phyloP scores from a whole-genome alignment of 2,797 vertebrate species.

The Megalops cyprinoides region DNA sequence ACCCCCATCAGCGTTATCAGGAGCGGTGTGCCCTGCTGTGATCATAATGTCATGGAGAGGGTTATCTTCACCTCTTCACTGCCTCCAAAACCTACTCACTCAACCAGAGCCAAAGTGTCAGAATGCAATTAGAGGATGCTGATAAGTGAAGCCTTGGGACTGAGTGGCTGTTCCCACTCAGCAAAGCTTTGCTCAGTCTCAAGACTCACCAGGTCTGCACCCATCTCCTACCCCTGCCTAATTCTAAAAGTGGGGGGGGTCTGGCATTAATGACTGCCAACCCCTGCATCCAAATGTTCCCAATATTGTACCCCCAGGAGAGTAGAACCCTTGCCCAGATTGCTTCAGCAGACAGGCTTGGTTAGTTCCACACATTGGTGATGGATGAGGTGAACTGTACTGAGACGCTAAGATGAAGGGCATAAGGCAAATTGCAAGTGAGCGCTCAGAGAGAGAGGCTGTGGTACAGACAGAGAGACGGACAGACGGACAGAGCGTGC shows the following conservation, averaged over 20 bases:
- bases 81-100: background rate
- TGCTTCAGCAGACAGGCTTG: no score
- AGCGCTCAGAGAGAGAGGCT: background rate
- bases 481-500: background rate
- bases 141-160: no score
- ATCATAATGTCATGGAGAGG: no score
- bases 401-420: background rate
- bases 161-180: background rate
- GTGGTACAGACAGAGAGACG: background rate
- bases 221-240: no score
- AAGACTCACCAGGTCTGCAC: background rate
- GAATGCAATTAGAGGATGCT: background rate
- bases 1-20: background rate
- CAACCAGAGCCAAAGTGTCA: background rate
- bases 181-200: background rate
- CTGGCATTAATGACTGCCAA: no score
- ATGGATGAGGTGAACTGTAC: no score
- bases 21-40: background rate
- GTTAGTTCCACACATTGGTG: no score
- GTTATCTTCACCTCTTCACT: background rate
- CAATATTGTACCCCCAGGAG: no score
- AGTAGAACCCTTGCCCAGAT: no score
- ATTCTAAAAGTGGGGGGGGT: no score
- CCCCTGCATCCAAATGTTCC: no score
- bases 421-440: background rate